Percentiles rank a stretch among this genome's conserved stretches.
These are phyloP conservation scores for Murina feae DNA, from an alignment of 2,113 vertebrate genomes.

Conservation along the genomic window DNA sequence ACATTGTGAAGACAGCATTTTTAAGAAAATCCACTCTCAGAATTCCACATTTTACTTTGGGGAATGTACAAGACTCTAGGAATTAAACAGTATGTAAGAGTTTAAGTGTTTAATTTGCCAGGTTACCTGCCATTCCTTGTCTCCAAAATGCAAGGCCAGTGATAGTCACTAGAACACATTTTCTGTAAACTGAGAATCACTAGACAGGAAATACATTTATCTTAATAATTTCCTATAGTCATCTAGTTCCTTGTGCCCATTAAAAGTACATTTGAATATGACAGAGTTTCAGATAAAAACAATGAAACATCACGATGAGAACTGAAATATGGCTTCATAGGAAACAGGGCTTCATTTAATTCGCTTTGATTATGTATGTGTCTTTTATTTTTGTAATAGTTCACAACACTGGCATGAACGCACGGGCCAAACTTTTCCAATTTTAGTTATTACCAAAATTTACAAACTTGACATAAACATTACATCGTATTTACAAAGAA, in stretches of 20 bases:
- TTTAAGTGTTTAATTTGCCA: constrained; percentile 43
- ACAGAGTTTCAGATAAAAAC: constrained; percentile 65
- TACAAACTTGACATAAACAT: constrained; percentile 79
- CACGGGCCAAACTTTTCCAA: constrained; percentile 72
- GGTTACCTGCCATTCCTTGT: constrained; percentile 49
- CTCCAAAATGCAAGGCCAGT: constrained; percentile 57
- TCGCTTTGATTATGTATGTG: constrained; percentile 46
- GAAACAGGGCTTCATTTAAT: constrained; percentile 71
- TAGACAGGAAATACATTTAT: constrained; percentile 49
- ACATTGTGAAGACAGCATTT: constrained; percentile 2
- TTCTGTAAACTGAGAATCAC: constrained; percentile 61
- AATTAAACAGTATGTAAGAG: constrained; percentile 54
- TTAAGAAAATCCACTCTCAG: constrained; percentile 7
- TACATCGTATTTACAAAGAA: constrained; percentile 88
- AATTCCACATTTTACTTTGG: constrained; percentile 36
- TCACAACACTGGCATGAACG: constrained; percentile 70
- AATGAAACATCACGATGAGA: constrained; percentile 52
- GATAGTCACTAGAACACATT: not conserved
- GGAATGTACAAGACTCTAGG: constrained; percentile 48
- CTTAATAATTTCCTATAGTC: constrained; percentile 52
- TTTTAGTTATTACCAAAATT: constrained; percentile 78
- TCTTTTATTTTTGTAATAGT: constrained; percentile 65
- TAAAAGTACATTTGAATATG: constrained; percentile 37
- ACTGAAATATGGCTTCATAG: constrained; percentile 80
- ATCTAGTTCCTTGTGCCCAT: constrained; percentile 47